Percentiles rank a stretch among this genome's conserved stretches.
These are phyloP conservation scores for Gasteruption jaculator DNA, from an alignment of 2,888 invertebrate genomes.

Conservation along the genomic window DNA sequence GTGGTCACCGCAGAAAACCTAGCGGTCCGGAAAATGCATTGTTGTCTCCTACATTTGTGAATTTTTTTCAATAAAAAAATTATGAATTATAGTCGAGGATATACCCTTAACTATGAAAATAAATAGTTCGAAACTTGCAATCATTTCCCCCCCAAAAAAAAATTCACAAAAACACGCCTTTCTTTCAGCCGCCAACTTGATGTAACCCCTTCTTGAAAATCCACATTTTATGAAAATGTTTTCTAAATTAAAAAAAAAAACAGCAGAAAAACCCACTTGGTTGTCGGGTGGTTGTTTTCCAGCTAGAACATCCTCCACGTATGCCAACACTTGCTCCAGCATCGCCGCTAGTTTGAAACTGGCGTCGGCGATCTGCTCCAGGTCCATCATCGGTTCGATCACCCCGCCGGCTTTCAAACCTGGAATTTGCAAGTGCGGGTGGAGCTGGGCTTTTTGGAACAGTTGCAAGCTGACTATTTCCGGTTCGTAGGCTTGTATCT, in stretches of 20 bases:
- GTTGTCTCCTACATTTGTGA: too few relatives aligned
- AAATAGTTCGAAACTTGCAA: too few relatives aligned
- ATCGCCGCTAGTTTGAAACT: conserved; percentile 72
- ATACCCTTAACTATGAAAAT: not conserved
- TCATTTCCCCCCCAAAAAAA: too few relatives aligned
- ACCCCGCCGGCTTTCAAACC: conserved; percentile 57
- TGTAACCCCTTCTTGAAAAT: too few relatives aligned
- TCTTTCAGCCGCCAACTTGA: too few relatives aligned
- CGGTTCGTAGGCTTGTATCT: conserved; percentile 83
- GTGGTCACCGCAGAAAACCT: too few relatives aligned
- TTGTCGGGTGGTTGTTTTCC: conserved; percentile 72
- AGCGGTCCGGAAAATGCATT: too few relatives aligned
- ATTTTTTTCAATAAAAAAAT: too few relatives aligned
- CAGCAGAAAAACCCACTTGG: conserved; percentile 52
- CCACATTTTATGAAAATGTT: too few relatives aligned
- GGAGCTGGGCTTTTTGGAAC: conserved; percentile 71
- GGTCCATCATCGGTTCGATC: conserved; percentile 68
- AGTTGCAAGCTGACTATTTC: conserved; percentile 80
- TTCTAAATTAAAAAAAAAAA: conserved; percentile 7
- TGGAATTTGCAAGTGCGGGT: conserved; percentile 33
- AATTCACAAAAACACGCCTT: too few relatives aligned
- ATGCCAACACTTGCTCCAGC: conserved; percentile 73
- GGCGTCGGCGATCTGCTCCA: conserved; percentile 83
- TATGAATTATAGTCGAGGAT: too few relatives aligned
- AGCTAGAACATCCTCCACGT: conserved; percentile 89